Conservation (phyloP, 2,888 invertebrate species). For the Hedychridium roseum region DNA sequence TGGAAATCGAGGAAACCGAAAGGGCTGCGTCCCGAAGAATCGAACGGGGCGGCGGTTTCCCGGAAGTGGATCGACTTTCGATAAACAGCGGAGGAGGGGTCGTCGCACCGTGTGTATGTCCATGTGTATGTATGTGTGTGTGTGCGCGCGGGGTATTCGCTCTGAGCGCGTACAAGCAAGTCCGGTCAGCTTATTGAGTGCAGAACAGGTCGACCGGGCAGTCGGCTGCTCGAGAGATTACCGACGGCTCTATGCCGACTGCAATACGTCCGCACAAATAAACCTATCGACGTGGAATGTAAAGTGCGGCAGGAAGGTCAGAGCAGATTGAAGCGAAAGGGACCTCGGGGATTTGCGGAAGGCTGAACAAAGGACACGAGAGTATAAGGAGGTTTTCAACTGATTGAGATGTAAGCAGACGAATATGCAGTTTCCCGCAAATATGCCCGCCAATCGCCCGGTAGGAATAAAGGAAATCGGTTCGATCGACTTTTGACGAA, state of each 20-base stretch:
- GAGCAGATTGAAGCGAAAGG: slow-evolving; percentile 1
- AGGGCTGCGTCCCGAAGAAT: slow-evolving; percentile 11
- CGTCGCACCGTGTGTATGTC: too few species aligned
- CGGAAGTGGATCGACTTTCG: slow-evolving; percentile 23
- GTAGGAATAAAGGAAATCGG: too few species aligned
- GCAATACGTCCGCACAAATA: slow-evolving; percentile 40
- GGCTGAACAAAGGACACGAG: slow-evolving; percentile 30
- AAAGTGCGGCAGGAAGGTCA: slow-evolving; percentile 26
- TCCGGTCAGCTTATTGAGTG: slow-evolving; percentile 19
- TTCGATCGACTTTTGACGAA: too few species aligned
- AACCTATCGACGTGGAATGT: slow-evolving; percentile 39
- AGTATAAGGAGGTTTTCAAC: slow-evolving; percentile 40
- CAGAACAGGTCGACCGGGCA: slow-evolving; percentile 21
- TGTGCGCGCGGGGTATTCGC: too few species aligned
- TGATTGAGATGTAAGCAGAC: too few species aligned
- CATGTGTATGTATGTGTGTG: too few species aligned
- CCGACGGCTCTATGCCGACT: slow-evolving; percentile 26
- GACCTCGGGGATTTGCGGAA: slow-evolving; percentile 29
- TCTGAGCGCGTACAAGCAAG: not conserved
- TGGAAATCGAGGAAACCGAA: not conserved
- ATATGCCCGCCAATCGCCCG: too few species aligned
- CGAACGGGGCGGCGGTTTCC: slow-evolving; percentile 3
- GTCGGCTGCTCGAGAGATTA: slow-evolving; percentile 40
- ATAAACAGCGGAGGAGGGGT: slow-evolving; percentile 6
- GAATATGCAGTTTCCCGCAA: too few species aligned